phyloP scores from a whole-genome alignment of 2,113 vertebrate genomes.

The Holacanthus passer region DNA sequence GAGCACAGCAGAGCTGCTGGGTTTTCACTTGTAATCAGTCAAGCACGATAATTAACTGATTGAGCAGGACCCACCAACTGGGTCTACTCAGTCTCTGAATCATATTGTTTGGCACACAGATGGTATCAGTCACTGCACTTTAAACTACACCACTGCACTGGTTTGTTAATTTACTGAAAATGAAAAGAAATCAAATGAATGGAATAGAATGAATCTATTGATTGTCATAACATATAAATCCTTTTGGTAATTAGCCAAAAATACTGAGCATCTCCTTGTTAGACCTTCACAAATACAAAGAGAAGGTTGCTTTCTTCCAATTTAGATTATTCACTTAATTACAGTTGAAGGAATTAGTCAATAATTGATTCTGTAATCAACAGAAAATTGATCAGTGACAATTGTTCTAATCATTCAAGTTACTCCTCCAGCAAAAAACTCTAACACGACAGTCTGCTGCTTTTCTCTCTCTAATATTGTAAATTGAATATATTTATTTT shows the following conservation, averaged over 20 bases:
- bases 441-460: background rate
- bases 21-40: slow-evolving; percentile 49
- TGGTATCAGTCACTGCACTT: background rate
- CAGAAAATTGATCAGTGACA: background rate
- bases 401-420: background rate
- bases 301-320: background rate
- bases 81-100: background rate
- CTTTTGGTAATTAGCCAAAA: background rate
- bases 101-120: slow-evolving; percentile 13
- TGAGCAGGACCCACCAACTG: slow-evolving; percentile 18
- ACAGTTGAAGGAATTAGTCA: no score
- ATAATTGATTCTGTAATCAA: background rate
- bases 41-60: slow-evolving; percentile 42
- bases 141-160: background rate
- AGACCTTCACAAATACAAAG: background rate
- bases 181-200: background rate
- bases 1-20: background rate
- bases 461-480: background rate
- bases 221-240: no score
- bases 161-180: background rate
- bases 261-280: background rate
- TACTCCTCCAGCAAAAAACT: background rate
- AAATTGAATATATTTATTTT: background rate
- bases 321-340: background rate
- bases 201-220: background rate